Evolutionary conservation across 2,113 vertebrate genomes (phyloP).

Genomic region (Anhinga rufa): DNA sequence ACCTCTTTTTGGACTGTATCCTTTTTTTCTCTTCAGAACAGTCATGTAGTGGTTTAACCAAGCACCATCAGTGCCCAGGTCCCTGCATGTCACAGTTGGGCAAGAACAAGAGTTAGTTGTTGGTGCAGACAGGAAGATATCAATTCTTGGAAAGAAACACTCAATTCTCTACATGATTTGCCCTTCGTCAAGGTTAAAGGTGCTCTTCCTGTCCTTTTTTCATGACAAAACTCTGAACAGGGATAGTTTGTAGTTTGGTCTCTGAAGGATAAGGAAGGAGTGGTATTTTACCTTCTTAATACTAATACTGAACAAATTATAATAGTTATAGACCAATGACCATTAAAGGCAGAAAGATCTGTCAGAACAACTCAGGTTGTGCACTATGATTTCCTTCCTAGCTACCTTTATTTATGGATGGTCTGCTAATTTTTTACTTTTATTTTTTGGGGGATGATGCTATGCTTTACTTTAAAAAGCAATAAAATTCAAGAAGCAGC

Average conservation of each 20-base stretch:
- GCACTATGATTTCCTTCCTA: not conserved
- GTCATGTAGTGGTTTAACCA: not conserved
- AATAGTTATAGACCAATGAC: not conserved
- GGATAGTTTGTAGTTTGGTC: not conserved
- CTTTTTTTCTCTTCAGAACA: not conserved
- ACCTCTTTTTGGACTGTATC: not conserved
- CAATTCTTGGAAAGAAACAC: not conserved
- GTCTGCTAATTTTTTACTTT: not conserved
- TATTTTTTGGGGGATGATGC: not conserved
- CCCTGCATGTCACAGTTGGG: rapidly evolving
- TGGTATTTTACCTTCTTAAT: not conserved
- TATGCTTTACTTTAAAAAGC: not conserved
- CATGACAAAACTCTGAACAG: not conserved
- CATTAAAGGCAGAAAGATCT: not conserved
- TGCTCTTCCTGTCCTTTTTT: not conserved
- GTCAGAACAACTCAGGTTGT: not conserved
- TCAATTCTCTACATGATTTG: not conserved
- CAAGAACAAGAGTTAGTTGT: not conserved
- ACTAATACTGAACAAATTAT: not conserved
- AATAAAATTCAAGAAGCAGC: not conserved
- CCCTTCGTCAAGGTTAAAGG: not conserved
- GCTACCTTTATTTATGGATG: not conserved
- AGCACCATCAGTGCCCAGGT: not conserved
- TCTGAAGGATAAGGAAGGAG: not conserved
- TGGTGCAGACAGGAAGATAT: not conserved